A percentile compares a stretch with the other conserved stretches of the same genome.
These are phyloP conservation scores for Amphiprion clarkii DNA, from an alignment of 2,797 vertebrate species.

Conservation along the genomic window DNA sequence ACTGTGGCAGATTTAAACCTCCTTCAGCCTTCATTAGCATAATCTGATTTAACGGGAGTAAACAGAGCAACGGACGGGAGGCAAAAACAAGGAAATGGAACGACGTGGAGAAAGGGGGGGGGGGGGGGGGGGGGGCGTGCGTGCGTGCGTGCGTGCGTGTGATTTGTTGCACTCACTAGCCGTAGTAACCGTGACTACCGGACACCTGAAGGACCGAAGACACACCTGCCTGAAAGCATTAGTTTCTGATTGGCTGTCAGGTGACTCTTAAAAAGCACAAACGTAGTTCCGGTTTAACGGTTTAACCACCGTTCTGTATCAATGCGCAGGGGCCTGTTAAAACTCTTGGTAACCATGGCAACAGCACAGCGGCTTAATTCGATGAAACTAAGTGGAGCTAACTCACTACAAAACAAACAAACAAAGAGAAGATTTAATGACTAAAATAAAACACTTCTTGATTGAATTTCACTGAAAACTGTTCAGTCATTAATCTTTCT, in stretches of 20 bases:
- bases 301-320: not conserved
- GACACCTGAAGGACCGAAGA: not conserved
- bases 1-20: constrained; percentile 77
- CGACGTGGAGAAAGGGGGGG: not conserved
- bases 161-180: not conserved
- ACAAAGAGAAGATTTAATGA: not conserved
- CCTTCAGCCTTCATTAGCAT: constrained; percentile 92
- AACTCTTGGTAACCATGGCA: constrained; percentile 31
- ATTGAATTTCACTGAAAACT: too few relatives aligned
- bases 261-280: not conserved
- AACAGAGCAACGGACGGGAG: constrained; percentile 88
- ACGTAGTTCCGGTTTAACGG: not conserved
- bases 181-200: constrained; percentile 5
- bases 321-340: not conserved
- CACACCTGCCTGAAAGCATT: constrained; percentile 6
- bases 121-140: too few relatives aligned
- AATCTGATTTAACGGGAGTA: constrained; percentile 93
- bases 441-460: not conserved
- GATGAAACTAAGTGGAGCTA: not conserved
- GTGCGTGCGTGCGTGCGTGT: constrained; percentile 13
- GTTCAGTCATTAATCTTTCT: too few relatives aligned
- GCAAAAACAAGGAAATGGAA: constrained; percentile 9
- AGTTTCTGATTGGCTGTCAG: constrained; percentile 32
- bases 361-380: not conserved
- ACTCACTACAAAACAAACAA: not conserved